phyloP scores from a whole-genome alignment of 2,888 invertebrate genomes.

The Eucera pruinosa region DNA sequence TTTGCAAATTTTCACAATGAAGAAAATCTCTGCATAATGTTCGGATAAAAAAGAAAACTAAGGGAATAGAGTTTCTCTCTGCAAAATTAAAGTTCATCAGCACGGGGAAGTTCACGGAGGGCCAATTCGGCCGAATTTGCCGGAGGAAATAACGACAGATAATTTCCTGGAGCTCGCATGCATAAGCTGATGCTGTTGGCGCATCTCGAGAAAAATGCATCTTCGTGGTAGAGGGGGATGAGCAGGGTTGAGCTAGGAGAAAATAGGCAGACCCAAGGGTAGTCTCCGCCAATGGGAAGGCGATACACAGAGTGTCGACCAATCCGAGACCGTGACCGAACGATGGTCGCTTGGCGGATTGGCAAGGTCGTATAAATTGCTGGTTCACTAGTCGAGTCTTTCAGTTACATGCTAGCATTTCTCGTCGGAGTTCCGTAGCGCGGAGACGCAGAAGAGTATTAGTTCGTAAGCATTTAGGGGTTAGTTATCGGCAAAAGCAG shows the following conservation, averaged over 20 bases:
- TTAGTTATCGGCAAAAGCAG: neutral
- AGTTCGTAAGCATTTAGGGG: neutral
- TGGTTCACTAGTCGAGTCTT: slow-evolving; percentile 3
- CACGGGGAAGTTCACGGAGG: neutral
- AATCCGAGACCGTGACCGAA: slow-evolving; percentile 16
- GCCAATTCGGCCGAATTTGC: slow-evolving; percentile 67
- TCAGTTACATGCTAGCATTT: slow-evolving; percentile 28
- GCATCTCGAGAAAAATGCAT: slow-evolving; percentile 32
- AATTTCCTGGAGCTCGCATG: slow-evolving; percentile 66
- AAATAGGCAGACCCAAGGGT: slow-evolving; percentile 17
- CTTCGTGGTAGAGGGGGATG: neutral
- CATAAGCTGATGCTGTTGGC: slow-evolving; percentile 48
- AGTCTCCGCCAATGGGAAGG: slow-evolving; percentile 6
- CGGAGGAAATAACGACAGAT: slow-evolving; percentile 76
- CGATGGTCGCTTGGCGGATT: slow-evolving; percentile 31
- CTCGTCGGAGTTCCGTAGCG: neutral
- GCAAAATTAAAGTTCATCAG: slow-evolving; percentile 19
- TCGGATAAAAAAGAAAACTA: too few relatives aligned
- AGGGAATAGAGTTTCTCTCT: too few relatives aligned
- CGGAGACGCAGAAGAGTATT: too few relatives aligned
- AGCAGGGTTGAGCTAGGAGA: neutral
- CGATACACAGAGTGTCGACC: neutral
- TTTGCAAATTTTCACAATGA: too few relatives aligned
- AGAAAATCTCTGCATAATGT: too few relatives aligned
- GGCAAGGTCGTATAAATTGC: slow-evolving; percentile 47